phyloP scores from a whole-genome alignment of 2,797 vertebrate species.

The Microctenopoma lineatum region DNA sequence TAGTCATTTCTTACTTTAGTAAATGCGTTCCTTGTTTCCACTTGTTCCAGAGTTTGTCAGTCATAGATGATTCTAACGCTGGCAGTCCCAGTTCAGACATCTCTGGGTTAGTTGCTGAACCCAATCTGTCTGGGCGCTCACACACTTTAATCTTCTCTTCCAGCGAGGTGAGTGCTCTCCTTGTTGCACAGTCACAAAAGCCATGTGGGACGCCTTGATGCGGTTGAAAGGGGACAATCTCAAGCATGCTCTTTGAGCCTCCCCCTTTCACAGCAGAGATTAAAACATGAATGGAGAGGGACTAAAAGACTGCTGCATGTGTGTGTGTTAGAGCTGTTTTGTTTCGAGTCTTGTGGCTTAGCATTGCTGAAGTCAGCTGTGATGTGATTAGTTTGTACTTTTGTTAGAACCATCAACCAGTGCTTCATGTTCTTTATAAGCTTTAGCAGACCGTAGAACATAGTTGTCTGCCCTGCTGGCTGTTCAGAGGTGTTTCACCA shows the following conservation, averaged over 20 bases:
- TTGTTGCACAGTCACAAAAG: constrained; percentile 75
- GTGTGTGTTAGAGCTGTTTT: constrained; percentile 52
- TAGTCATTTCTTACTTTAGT: constrained; percentile 66
- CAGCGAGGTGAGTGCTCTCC: constrained; percentile 93
- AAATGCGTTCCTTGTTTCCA: constrained; percentile 88
- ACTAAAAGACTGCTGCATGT: constrained; percentile 67
- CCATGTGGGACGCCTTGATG: constrained; percentile 70
- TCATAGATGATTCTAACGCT: constrained; percentile 93
- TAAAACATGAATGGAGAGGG: constrained; percentile 56
- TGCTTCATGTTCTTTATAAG: constrained; percentile 48
- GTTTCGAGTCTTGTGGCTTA: constrained; percentile 51
- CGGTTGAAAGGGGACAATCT: constrained; percentile 73
- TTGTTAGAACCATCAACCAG: constrained; percentile 32
- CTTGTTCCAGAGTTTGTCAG: constrained; percentile 95
- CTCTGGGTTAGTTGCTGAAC: constrained; percentile 93
- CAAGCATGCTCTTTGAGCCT: constrained; percentile 75
- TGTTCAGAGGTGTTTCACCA: constrained; percentile 39
- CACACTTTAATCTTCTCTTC: constrained; percentile 97
- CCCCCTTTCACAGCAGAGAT: constrained; percentile 57
- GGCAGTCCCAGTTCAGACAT: constrained; percentile 91
- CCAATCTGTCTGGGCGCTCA: constrained; percentile 94
- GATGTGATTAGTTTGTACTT: constrained; percentile 50
- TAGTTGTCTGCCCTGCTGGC: constrained; percentile 44
- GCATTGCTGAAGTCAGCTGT: constrained; percentile 53
- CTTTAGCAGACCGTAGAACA: constrained; percentile 48